Percentiles rank a stretch among this genome's conserved stretches.
These are phyloP conservation scores for Protosalanx chinensis DNA, from an alignment of 2,797 vertebrate species.

Conservation along the genomic window DNA sequence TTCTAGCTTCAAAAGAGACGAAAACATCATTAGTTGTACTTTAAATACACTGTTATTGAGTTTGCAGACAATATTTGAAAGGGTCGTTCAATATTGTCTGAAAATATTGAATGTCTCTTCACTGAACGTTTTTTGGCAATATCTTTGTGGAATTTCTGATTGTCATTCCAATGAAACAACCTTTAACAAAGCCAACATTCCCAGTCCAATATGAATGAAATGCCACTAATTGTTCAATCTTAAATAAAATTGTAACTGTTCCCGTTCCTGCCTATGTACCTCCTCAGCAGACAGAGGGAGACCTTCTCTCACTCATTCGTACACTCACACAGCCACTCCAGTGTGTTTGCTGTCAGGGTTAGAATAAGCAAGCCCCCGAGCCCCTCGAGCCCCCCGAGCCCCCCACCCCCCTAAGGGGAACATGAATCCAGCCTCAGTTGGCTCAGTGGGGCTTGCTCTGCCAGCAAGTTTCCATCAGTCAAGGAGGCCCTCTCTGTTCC, in stretches of 20 bases:
- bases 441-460: conserved; percentile 52
- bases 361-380: conserved; percentile 49
- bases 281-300: conserved; percentile 66
- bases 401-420: conserved; percentile 57
- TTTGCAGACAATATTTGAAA: too few relatives aligned
- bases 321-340: conserved; percentile 46
- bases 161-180: too few relatives aligned
- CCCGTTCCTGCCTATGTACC: conserved; percentile 5
- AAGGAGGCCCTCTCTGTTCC: conserved; percentile 17
- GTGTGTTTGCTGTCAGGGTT: conserved; percentile 40
- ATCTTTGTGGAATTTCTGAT: too few relatives aligned
- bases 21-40: too few relatives aligned
- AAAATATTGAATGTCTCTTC: too few relatives aligned
- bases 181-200: too few relatives aligned
- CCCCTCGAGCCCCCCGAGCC: too few relatives aligned
- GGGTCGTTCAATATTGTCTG: too few relatives aligned
- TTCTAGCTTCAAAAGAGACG: too few relatives aligned
- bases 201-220: neutral
- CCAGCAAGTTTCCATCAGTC: conserved; percentile 57
- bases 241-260: neutral
- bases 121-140: too few relatives aligned
- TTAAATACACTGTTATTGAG: too few relatives aligned
- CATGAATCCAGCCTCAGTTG: conserved; percentile 61
- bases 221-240: neutral
- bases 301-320: conserved; percentile 44